Percentiles rank a stretch among this genome's conserved stretches.
Evolutionary conservation across 2,888 invertebrate species (phyloP).

Genomic region (Anoncus sp.): DNA sequence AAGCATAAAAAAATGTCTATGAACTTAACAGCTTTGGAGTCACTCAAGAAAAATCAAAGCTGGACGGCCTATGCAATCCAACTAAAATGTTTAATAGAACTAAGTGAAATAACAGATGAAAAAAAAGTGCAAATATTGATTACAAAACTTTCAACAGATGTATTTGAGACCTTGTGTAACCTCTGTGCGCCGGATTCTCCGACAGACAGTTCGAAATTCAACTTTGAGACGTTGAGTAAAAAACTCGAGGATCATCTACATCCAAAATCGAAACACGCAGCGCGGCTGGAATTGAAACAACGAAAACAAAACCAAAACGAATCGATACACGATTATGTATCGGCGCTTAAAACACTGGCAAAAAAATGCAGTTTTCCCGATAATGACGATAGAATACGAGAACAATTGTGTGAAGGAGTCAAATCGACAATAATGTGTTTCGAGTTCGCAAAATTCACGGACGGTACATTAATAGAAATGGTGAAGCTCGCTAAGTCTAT

Average conservation of each 20-base stretch:
- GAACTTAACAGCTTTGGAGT: slow-evolving; percentile 1
- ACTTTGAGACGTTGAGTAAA: neutral
- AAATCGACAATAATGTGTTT: slow-evolving; percentile 18
- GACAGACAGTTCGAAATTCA: slow-evolving; percentile 5
- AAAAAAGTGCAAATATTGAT: slow-evolving; percentile 7
- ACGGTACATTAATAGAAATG: slow-evolving; percentile 2
- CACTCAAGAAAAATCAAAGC: slow-evolving; percentile 13
- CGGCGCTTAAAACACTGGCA: neutral
- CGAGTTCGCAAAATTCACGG: slow-evolving; percentile 1
- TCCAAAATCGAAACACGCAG: slow-evolving; percentile 17
- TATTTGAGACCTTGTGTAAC: slow-evolving; percentile 17
- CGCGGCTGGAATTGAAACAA: slow-evolving; percentile 21
- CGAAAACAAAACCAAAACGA: slow-evolving; percentile 16
- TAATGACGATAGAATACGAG: slow-evolving; percentile 10
- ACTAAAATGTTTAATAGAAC: slow-evolving; percentile 21
- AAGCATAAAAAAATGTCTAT: slow-evolving; percentile 1
- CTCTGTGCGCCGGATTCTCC: slow-evolving; percentile 22
- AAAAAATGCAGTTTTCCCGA: neutral
- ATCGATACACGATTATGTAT: slow-evolving; percentile 9
- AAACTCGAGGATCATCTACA: slow-evolving; percentile 19
- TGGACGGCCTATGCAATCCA: slow-evolving; percentile 14
- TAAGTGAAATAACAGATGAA: slow-evolving; percentile 12
- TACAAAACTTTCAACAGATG: slow-evolving; percentile 5
- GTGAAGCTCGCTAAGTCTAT: neutral
- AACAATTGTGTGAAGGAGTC: slow-evolving; percentile 6